A percentile compares a stretch with the other conserved stretches of the same genome.
phyloP scores from a whole-genome alignment of 2,888 invertebrate genomes.

The Prosopocoilus inquinatus region DNA sequence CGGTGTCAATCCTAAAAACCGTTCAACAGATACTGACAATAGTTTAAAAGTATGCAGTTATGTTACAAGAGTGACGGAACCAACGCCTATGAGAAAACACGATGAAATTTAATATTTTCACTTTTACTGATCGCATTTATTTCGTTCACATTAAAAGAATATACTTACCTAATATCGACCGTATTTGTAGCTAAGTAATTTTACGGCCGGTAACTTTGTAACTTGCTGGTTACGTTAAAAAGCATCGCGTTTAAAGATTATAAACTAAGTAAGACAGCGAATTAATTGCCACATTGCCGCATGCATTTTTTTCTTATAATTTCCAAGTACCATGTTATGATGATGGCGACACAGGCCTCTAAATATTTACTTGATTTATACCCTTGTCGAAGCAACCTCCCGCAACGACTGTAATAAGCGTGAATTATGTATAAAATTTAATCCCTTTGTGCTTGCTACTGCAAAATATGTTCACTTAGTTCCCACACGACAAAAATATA shows the following conservation, averaged over 20 bases:
- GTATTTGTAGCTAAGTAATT: neutral
- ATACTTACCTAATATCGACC: no score
- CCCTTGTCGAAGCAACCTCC: conserved; percentile 31
- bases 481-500: no score
- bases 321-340: neutral
- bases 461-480: conserved; percentile 1
- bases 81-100: no score
- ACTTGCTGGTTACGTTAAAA: no score
- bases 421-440: conserved; percentile 31
- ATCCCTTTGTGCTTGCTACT: conserved; percentile 26
- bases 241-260: conserved; percentile 5
- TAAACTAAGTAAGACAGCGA: conserved; percentile 13
- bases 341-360: neutral
- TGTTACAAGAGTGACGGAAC: no score
- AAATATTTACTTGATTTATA: conserved; percentile 28
- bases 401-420: conserved; percentile 31
- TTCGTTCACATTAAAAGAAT: no score
- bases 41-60: no score
- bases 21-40: no score
- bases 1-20: no score
- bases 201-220: neutral
- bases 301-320: conserved; percentile 5
- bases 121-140: no score
- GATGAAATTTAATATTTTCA: no score
- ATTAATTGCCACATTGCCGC: conserved; percentile 13